Conservation (phyloP, 2,113 vertebrate genomes). For the Lonchura striata region DNA sequence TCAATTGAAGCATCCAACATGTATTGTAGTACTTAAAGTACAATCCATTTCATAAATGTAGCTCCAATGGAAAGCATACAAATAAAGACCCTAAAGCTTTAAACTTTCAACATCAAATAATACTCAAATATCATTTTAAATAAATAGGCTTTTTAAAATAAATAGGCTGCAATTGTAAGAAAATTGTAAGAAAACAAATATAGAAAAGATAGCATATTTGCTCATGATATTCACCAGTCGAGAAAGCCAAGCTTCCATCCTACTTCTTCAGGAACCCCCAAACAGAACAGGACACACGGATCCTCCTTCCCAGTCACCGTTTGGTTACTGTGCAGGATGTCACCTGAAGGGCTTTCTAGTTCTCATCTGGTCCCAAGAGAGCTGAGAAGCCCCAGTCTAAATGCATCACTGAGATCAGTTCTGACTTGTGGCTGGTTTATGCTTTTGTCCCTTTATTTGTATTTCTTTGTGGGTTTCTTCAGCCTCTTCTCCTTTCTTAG, state of each 20-base stretch:
- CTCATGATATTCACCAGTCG: conserved; percentile 46
- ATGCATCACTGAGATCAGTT: not conserved
- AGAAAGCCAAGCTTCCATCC: conserved; percentile 62
- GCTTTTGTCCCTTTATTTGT: not conserved
- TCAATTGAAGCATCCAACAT: not conserved
- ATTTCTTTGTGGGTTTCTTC: not conserved
- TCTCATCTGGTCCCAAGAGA: not conserved
- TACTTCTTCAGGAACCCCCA: not conserved
- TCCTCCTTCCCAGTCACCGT: not conserved
- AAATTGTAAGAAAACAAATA: not conserved
- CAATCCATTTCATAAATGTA: not conserved
- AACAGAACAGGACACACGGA: not conserved
- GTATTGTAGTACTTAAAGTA: not conserved
- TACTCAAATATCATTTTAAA: not conserved
- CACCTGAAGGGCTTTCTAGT: not conserved
- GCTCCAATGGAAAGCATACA: not conserved
- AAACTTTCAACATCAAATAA: not conserved
- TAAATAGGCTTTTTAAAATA: not conserved
- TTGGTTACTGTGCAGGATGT: not conserved
- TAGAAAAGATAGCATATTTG: not conserved
- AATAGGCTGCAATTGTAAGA: not conserved
- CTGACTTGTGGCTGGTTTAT: not conserved
- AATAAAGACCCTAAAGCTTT: not conserved
- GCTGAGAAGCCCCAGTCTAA: not conserved
- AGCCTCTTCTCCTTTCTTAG: not conserved